These are phyloP conservation scores for Tetramorium simillimum DNA, from an alignment of 1,140 invertebrate genomes.

Conservation along the genomic window DNA sequence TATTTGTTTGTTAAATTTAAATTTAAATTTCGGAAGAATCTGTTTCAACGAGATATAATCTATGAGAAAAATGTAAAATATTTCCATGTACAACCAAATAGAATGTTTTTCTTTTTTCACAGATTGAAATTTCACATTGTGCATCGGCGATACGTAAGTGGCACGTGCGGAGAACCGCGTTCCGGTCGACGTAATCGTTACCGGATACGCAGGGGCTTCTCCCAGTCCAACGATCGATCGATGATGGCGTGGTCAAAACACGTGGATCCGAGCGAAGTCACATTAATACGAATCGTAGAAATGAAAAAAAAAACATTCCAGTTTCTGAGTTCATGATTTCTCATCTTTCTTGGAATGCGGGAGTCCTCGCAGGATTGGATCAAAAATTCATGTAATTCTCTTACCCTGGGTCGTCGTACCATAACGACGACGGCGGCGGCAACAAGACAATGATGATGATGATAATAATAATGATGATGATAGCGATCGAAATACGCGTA, in stretches of 20 bases:
- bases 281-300: background rate
- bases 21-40: background rate
- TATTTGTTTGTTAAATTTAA: background rate
- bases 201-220: constrained; percentile 46
- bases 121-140: background rate
- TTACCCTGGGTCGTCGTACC: background rate
- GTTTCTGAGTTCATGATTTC: background rate
- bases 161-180: constrained; percentile 16
- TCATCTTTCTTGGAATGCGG: background rate
- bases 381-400: constrained; percentile 32
- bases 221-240: constrained; percentile 2
- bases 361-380: background rate
- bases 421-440: background rate
- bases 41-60: background rate
- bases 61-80: background rate
- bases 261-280: background rate
- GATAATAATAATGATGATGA: background rate
- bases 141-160: constrained; percentile 21
- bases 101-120: background rate
- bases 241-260: constrained; percentile 7
- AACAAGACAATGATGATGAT: background rate
- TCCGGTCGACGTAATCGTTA: constrained; percentile 57
- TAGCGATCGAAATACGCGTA: background rate
- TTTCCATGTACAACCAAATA: background rate
- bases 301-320: background rate